Conservation (phyloP, 2,797 vertebrate genomes). For the Phalanger gymnotis region DNA sequence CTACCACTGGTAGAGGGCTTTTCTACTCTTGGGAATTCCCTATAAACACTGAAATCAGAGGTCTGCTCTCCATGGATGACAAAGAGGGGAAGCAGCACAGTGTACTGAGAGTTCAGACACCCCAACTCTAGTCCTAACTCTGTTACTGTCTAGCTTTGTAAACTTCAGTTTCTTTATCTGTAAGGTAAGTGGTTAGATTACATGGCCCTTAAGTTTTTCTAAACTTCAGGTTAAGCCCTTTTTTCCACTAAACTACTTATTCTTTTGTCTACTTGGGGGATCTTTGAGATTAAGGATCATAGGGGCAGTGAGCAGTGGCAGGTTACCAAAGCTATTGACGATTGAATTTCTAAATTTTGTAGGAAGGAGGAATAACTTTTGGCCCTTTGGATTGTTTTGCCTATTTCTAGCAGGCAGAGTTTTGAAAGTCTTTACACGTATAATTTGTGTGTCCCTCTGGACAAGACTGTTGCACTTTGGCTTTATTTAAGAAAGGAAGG, state of each 20-base stretch:
- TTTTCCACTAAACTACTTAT: neutral
- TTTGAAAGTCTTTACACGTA: neutral
- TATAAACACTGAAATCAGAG: neutral
- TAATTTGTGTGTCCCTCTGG: neutral
- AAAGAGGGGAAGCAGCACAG: neutral
- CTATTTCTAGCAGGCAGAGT: neutral
- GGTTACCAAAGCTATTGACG: neutral
- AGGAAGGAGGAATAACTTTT: neutral
- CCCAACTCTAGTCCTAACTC: neutral
- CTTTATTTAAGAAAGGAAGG: neutral
- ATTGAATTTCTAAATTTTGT: neutral
- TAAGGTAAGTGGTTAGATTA: neutral
- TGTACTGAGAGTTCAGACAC: neutral
- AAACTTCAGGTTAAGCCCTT: neutral
- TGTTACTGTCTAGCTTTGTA: neutral
- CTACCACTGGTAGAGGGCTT: neutral
- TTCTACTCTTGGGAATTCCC: neutral
- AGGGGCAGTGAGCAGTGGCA: neutral
- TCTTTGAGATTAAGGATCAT: neutral
- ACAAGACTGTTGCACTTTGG: neutral
- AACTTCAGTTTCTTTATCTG: neutral
- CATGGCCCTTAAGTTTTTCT: neutral
- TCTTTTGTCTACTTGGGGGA: neutral
- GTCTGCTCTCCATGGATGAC: neutral
- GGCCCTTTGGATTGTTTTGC: neutral